Evolutionary conservation across 2,113 vertebrate species (phyloP).

Genomic region (Bolborhynchus lineola): DNA sequence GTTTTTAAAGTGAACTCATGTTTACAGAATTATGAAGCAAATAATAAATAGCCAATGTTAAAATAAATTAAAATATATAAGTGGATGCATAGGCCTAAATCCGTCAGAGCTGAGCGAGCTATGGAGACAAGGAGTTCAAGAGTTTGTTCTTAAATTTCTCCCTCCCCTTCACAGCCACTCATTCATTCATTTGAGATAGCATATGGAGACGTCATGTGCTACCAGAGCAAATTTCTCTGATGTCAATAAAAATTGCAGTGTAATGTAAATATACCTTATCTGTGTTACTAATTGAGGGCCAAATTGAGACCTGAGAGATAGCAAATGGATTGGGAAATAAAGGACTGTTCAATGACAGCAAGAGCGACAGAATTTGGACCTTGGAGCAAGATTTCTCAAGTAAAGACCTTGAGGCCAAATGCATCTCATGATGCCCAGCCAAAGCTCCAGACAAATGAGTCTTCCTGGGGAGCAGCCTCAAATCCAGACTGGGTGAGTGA

Average conservation of each 20-base stretch:
- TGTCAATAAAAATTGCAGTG: background rate
- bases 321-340: background rate
- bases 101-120: background rate
- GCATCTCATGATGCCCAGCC: background rate
- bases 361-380: background rate
- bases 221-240: background rate
- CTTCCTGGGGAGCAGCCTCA: background rate
- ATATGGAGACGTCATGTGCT: background rate
- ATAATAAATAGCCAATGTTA: background rate
- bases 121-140: background rate
- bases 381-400: conserved; percentile 25
- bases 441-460: conserved; percentile 7
- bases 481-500: background rate
- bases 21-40: background rate
- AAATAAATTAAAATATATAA: background rate
- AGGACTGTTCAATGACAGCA: background rate
- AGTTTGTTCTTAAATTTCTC: background rate
- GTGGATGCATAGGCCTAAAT: background rate
- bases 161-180: background rate
- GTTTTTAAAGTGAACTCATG: background rate
- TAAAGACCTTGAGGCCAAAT: conserved; percentile 28
- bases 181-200: background rate
- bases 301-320: background rate
- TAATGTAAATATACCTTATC: background rate
- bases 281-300: background rate